These are phyloP conservation scores for Stomatorhinus walkeri DNA, from an alignment of 2,797 vertebrate species.

Conservation along the genomic window DNA sequence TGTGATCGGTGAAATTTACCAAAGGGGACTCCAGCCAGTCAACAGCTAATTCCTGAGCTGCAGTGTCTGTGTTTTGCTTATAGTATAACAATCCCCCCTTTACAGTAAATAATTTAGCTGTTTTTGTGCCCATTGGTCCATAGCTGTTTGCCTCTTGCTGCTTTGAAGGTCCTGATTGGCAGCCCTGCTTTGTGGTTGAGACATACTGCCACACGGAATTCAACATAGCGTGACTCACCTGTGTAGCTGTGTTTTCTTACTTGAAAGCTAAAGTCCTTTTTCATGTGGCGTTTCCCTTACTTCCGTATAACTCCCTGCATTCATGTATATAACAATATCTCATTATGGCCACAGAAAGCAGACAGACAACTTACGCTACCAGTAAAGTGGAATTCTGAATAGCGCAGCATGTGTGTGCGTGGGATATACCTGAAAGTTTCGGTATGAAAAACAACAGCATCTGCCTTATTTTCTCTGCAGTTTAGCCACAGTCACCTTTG, in stretches of 20 bases:
- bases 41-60: neutral
- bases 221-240: neutral
- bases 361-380: neutral
- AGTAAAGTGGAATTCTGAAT: neutral
- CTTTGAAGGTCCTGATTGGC: neutral
- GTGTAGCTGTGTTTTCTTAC: neutral
- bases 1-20: neutral
- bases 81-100: neutral
- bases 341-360: neutral
- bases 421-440: neutral
- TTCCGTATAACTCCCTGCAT: neutral
- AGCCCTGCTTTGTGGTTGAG: neutral
- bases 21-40: neutral
- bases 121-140: neutral
- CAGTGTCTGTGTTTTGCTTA: neutral
- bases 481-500: neutral
- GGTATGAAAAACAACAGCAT: neutral
- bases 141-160: neutral
- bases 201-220: neutral
- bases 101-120: neutral
- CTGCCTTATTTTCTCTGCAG: neutral
- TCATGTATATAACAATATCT: neutral
- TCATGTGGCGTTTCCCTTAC: neutral
- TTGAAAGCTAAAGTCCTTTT: neutral
- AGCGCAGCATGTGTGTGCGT: neutral